These are phyloP conservation scores for Tachycineta bicolor DNA, from an alignment of 2,113 vertebrate species.

Conservation along the genomic window DNA sequence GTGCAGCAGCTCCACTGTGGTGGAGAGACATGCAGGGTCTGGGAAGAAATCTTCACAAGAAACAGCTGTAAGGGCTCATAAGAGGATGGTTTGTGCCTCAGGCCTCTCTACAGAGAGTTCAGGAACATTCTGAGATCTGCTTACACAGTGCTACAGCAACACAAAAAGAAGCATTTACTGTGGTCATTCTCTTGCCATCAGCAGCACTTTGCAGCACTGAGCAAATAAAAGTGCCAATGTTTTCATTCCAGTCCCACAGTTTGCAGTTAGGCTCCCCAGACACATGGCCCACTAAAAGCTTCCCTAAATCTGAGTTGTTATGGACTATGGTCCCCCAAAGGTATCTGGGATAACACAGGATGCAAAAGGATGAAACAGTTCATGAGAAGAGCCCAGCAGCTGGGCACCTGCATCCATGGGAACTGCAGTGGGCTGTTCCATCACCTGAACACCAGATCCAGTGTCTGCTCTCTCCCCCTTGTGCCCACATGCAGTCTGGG, in stretches of 20 bases:
- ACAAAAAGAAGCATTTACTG: fast-evolving
- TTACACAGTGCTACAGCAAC: not conserved
- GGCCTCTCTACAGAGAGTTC: not conserved
- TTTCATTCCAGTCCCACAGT: not conserved
- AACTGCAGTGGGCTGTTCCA: not conserved
- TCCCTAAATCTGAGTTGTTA: not conserved
- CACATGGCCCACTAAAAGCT: not conserved
- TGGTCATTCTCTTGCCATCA: not conserved
- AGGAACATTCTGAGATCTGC: not conserved
- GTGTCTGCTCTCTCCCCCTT: fast-evolving
- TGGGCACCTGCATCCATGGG: too few species aligned
- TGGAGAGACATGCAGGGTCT: not conserved
- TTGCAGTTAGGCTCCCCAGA: not conserved
- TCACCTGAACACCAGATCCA: not conserved
- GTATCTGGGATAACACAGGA: not conserved
- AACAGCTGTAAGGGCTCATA: not conserved
- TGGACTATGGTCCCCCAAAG: not conserved
- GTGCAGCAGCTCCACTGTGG: not conserved
- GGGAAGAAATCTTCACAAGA: not conserved
- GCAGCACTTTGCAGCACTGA: not conserved
- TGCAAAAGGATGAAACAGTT: not conserved
- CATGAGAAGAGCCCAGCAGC: not conserved
- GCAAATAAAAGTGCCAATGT: too few species aligned
- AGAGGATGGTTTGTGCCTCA: not conserved
- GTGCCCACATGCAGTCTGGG: too few species aligned